These are phyloP conservation scores for Acanthoscelides obtectus DNA, from an alignment of 2,888 invertebrate species.

Conservation along the genomic window DNA sequence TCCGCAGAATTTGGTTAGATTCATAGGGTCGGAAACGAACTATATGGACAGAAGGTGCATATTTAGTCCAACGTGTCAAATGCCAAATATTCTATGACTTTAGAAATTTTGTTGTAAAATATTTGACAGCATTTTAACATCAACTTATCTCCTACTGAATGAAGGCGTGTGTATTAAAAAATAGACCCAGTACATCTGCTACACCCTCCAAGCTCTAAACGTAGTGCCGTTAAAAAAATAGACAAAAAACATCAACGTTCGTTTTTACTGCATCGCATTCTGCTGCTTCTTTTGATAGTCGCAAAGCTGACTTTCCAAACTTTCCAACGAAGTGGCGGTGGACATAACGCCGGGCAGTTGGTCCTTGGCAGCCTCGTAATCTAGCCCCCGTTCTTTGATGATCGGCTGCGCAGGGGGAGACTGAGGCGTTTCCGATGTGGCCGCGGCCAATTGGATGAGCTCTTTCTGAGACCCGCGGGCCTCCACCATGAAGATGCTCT, in stretches of 20 bases:
- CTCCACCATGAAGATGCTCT: slow-evolving; percentile 78
- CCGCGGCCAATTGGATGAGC: slow-evolving; percentile 49
- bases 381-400: slow-evolving; percentile 25
- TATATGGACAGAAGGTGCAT: too few relatives aligned
- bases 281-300: slow-evolving; percentile 11
- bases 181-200: not conserved
- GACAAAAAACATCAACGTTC: not conserved
- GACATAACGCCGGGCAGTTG: slow-evolving; percentile 40
- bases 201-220: not conserved
- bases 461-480: slow-evolving; percentile 71
- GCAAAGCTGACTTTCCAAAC: slow-evolving; percentile 42
- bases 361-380: slow-evolving; percentile 44
- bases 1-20: too few relatives aligned
- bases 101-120: too few relatives aligned
- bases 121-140: too few relatives aligned
- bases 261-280: slow-evolving; percentile 7
- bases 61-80: too few relatives aligned
- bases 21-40: too few relatives aligned
- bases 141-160: too few relatives aligned
- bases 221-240: not conserved
- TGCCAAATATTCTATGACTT: too few relatives aligned
- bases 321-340: slow-evolving; percentile 57
- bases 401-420: slow-evolving; percentile 24
- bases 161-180: too few relatives aligned
- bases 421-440: slow-evolving; percentile 35